phyloP scores from a whole-genome alignment of 2,888 invertebrate genomes.

The Agrotis segetum region DNA sequence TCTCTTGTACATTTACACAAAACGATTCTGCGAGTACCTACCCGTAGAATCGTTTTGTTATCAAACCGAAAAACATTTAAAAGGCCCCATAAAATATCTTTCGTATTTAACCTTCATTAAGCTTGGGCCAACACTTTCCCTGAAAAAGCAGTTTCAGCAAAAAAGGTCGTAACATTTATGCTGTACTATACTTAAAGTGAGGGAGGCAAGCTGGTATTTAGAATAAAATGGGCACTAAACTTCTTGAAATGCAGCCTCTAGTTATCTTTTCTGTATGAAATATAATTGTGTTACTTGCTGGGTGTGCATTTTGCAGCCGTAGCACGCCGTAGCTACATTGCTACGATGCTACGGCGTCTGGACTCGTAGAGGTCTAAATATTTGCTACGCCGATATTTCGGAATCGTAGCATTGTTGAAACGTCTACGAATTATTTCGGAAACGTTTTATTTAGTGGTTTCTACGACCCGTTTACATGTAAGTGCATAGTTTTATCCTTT shows the following conservation, averaged over 20 bases:
- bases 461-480: background rate
- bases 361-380: conserved; percentile 12
- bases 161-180: conserved; percentile 44
- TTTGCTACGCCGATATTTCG: conserved; percentile 22
- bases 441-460: background rate
- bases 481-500: background rate
- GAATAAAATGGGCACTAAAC: conserved; percentile 34
- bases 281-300: conserved; percentile 8
- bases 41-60: no score
- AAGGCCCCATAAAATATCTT: conserved; percentile 19
- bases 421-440: conserved; percentile 17
- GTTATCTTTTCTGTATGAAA: background rate
- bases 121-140: conserved; percentile 14
- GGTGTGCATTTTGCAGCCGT: background rate
- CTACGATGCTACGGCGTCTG: background rate
- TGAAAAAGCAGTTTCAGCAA: conserved; percentile 36
- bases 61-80: background rate
- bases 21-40: background rate
- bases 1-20: background rate
- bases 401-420: conserved; percentile 18
- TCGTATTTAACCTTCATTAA: conserved; percentile 41
- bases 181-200: conserved; percentile 30
- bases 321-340: background rate
- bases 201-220: conserved; percentile 24
- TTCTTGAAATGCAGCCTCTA: conserved; percentile 22